Percentiles rank a stretch among this genome's conserved stretches.
These are phyloP conservation scores for Dasypolia templi DNA, from an alignment of 2,888 invertebrate species.

Conservation along the genomic window DNA sequence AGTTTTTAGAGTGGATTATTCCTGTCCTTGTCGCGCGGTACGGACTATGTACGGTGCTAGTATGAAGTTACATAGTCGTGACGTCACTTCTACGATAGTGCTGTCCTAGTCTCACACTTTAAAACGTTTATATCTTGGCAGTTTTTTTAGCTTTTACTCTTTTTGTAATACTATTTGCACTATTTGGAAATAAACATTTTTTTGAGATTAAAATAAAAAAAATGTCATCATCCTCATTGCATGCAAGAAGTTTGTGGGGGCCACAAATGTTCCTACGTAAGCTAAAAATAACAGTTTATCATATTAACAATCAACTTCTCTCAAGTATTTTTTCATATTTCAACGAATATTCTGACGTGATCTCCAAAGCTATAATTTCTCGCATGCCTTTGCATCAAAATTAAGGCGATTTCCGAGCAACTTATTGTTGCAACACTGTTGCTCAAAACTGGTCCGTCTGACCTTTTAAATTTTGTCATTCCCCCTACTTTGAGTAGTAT, in stretches of 20 bases:
- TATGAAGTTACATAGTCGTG: no score
- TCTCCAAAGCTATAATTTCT: constrained; percentile 11
- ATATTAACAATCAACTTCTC: constrained; percentile 4
- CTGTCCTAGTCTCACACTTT: no score
- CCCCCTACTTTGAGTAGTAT: constrained; percentile 71
- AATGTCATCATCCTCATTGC: no score
- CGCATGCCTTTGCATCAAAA: neutral
- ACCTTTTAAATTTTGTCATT: constrained; percentile 70
- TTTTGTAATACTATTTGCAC: no score
- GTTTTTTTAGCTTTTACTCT: no score
- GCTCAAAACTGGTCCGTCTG: constrained; percentile 54
- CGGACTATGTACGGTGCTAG: no score
- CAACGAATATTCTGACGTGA: constrained; percentile 8
- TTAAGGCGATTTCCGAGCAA: constrained; percentile 10
- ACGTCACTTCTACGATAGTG: no score
- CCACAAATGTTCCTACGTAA: constrained; percentile 8
- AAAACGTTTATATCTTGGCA: no score
- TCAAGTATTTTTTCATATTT: constrained; percentile 13
- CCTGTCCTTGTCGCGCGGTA: no score
- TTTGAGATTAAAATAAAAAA: no score
- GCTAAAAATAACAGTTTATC: neutral
- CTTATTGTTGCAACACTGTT: constrained; percentile 36
- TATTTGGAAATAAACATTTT: no score
- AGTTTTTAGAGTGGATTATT: no score
- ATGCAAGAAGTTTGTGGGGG: neutral